These are phyloP conservation scores for Nothocercus nigrocapillus DNA, from an alignment of 2,113 vertebrate genomes.

Conservation along the genomic window DNA sequence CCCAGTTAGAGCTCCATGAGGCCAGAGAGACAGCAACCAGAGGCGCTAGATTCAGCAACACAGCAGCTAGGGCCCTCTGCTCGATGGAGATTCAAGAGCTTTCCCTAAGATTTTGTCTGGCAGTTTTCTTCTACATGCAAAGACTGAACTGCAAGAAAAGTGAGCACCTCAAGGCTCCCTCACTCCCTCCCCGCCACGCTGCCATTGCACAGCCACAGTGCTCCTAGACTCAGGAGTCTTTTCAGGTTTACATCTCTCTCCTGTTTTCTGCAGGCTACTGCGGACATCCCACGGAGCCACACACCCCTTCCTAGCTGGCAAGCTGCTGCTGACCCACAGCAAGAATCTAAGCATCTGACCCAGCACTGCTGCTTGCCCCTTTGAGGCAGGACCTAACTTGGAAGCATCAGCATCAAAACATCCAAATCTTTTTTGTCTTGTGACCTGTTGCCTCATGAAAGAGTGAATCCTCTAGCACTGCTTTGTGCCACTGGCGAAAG, in stretches of 20 bases:
- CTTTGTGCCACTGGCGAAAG: not conserved
- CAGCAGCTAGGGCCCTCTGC: not conserved
- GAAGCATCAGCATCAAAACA: not conserved
- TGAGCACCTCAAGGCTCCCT: not conserved
- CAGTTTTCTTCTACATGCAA: not conserved
- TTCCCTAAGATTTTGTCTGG: not conserved
- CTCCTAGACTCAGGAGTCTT: not conserved
- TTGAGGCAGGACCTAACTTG: not conserved
- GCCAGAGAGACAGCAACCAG: not conserved
- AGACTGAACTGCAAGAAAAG: not conserved
- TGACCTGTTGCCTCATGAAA: conserved; percentile 34
- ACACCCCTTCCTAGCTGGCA: not conserved
- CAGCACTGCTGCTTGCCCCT: not conserved
- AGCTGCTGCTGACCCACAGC: too few relatives aligned
- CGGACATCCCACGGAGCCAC: not conserved
- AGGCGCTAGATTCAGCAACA: not conserved
- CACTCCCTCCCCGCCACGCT: not conserved
- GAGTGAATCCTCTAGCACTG: not conserved
- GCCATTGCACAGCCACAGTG: too few relatives aligned
- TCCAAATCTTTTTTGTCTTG: not conserved
- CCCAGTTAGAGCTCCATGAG: not conserved
- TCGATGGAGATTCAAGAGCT: not conserved
- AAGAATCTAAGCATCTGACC: too few relatives aligned
- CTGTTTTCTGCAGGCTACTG: not conserved
- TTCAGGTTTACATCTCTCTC: not conserved